These are phyloP conservation scores for Peromyscus nudipes DNA, from an alignment of 2,797 vertebrate genomes.

Conservation along the genomic window DNA sequence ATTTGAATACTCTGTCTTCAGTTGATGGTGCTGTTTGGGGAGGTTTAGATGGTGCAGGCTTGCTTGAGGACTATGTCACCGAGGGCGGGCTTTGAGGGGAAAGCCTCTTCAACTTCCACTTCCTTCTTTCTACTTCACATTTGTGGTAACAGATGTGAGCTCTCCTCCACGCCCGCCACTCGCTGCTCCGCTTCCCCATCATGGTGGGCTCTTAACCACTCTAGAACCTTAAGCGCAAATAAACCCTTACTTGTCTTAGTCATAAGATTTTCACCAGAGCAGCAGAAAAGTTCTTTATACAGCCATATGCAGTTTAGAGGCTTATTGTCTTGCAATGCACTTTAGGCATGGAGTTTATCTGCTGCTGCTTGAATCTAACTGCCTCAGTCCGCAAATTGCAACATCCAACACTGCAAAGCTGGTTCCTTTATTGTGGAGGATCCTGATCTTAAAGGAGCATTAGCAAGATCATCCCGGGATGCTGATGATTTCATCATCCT, in stretches of 20 bases:
- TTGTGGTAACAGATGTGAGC: neutral
- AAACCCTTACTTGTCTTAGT: neutral
- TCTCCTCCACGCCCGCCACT: neutral
- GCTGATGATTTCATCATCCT: conserved; percentile 6
- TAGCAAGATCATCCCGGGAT: neutral
- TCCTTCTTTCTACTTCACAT: neutral
- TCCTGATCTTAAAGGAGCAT: no score
- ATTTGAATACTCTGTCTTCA: neutral
- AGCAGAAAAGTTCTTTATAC: neutral
- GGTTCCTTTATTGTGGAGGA: neutral
- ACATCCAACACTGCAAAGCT: neutral
- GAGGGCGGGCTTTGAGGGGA: neutral
- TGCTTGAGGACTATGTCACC: neutral
- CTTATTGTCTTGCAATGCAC: neutral
- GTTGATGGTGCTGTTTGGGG: neutral
- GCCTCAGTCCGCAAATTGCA: neutral
- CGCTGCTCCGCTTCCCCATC: neutral
- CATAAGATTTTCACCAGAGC: neutral
- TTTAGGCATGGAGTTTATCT: neutral
- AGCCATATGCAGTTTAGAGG: neutral
- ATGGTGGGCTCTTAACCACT: neutral
- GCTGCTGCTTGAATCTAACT: neutral
- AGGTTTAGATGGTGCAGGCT: neutral
- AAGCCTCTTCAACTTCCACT: neutral
- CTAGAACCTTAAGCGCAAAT: neutral